Evolutionary conservation across 2,113 vertebrate species (phyloP), one percentile per base, ranked within the genome.

Genomic region (Phrynocephalus versicolor): DNA sequence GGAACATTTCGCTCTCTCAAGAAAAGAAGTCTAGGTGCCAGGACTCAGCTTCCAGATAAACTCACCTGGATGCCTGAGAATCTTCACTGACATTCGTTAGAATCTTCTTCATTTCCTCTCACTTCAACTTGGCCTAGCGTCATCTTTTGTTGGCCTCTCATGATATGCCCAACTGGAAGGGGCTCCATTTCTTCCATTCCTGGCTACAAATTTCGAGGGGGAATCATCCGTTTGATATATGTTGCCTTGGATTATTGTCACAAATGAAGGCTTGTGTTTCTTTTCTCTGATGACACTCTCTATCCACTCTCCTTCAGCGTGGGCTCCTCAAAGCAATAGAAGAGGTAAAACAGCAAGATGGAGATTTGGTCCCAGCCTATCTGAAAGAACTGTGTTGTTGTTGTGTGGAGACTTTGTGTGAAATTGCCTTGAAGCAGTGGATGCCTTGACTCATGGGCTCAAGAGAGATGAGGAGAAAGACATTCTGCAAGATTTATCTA

Each of bases 401-500:
- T 37, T 19, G 5, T 16, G 3, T 41, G 77, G 25, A 51, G 45
- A 23, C 41, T 84, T 85, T 19, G n/a, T 65, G 37, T 27, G 67
- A 15, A 79, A 39, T 19, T n/a, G 3, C 27, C 75, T 67, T 62
- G 85, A 2, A 72, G 83, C 79, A 2, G 55, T 37, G n/a, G 73
- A 37, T 18, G 1, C 55, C 6, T 23, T 4, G 27, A 82, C 67
- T 67, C 35, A 3, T 60, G 87, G 87, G 79, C 30, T 72, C 16
- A 37, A 70, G 71, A 85, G 65, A 18, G 0, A 67, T 3, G 3
- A 3, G 41, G 15, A 57, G 9, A 27, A 8, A 58, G 70, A 45
- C 30, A 15, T 0, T 1, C n/a, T 55, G 86, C 88, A 79, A 0
- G 88, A 84, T 77, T 89, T 79, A 85, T 90, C 39, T 73, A 51